Evolutionary conservation across 2,113 vertebrate species (phyloP), one percentile per base, ranked within the genome.

Genomic region (Penelope pileata): DNA sequence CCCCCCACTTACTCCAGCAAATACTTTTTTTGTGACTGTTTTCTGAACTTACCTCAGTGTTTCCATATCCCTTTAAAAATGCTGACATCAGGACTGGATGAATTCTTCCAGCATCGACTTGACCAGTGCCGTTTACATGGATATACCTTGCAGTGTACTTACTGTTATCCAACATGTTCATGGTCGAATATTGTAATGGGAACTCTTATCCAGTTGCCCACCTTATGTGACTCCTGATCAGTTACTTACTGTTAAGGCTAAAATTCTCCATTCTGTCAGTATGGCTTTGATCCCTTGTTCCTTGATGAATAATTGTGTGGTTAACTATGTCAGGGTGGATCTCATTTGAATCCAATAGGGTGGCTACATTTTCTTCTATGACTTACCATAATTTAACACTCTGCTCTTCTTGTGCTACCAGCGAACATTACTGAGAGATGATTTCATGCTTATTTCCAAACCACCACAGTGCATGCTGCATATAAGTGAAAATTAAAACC

Each of bases 11-110:
- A 62, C 89, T 92, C 81, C 69, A 82, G 56, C 45, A 94, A 82
- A 88, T n/a, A 36, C 53, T n/a, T 69, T 32, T 79, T 85, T 73
- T 76, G 81, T 82, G 72, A 79, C 45, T 80, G 45, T 80, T 87
- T 91, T 85, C 75, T 88, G 38, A 82, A 92, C 81, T 94, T 93
- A 81, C 83, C 69, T 89, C 84, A 90, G 34, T 89, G 70, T 95
- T 94, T 96, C 89, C 89, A 90, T 32, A 91, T 80, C 84, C 89
- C 26, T 84, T 85, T 62, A 66, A 87, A 96, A 94, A 69, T 36
- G 62, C 78, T 87, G 89, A 87, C 87, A 73, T 16, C 30, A 62
- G 53, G 63, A 87, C n/a, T 50, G 51, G 43, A 75, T 12, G 5
- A 92, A 92, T 83, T 94, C 59, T 68, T 83, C 58, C 38, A 91